Base-by-base conservation (phyloP, 2,797 vertebrate species). In the Enteromius argenteus region DNA sequence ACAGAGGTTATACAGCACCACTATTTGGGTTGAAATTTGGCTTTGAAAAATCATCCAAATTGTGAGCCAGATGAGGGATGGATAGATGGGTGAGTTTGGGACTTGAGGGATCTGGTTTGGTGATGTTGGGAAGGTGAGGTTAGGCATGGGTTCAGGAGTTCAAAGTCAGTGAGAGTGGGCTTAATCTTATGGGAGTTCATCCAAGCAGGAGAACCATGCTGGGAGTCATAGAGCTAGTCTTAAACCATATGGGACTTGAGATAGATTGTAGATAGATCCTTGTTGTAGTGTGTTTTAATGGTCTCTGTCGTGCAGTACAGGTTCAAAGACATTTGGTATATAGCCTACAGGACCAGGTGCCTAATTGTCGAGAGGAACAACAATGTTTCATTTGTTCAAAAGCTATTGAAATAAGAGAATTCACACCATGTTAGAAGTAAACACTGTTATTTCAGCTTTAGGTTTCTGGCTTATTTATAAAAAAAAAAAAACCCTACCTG, bases 161-260 rank as follows among this genome's bases (percentile, higher is more conserved):
- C 68, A 87, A 64, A 79, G 58, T 67, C 80, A 62, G 56, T 58
- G 87, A 92, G 90, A 87, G 66, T 77, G 83, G 87, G 86, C 90
- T 89, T 90, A 91, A 92, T 92, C 91, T 92, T 88, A 90, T 86
- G 87, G 88, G 84, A 88, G 90, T 90, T 92, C 88, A 91, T 87
- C 87, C 88, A 91, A 89, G 86, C 90, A 89, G 90, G 85, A 91
- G 91, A 92, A 64, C 85, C 80, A 90, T 89, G 85, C 84, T 82
- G 93, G 86, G 89, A 89, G 81, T 79, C 84, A 89, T 81, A 74
- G 86, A 90, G 89, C 91, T 91, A 86, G 86, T 91, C 90, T 90
- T 91, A 94, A 93, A 93, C 93, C 92, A 92, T 87, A 81, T 86
- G 86, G 86, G 85, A 77, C 37, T 46, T 69, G 30, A 81, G 58